Conservation (phyloP, 2,797 vertebrate genomes). For the Limnodromus scolopaceus region DNA sequence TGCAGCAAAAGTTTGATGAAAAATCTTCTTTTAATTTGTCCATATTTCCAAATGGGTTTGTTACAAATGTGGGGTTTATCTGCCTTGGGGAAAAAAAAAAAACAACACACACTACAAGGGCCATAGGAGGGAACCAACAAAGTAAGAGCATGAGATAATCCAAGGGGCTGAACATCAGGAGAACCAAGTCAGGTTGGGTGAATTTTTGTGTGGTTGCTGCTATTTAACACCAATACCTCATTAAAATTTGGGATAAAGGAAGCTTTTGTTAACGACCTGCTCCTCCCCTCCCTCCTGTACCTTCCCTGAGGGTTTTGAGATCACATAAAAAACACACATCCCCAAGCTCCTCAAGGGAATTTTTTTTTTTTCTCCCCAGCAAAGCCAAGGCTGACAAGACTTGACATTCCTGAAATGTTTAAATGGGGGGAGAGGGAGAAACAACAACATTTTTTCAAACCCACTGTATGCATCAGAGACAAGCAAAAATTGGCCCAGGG, state of each 20-base stretch:
- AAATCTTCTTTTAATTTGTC: background rate
- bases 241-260: conserved; percentile 42
- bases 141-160: background rate
- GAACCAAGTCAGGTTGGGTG: background rate
- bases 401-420: conserved; percentile 64
- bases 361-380: background rate
- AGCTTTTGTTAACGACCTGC: conserved; percentile 50
- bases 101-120: background rate
- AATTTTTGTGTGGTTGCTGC: background rate
- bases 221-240: background rate
- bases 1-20: background rate
- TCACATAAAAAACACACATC: conserved; percentile 42
- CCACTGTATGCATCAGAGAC: conserved; percentile 27
- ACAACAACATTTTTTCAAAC: conserved; percentile 52
- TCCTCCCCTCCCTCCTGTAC: background rate
- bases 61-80: background rate
- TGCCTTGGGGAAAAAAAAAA: background rate
- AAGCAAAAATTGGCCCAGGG: conserved; percentile 7
- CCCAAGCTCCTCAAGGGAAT: background rate
- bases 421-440: conserved; percentile 18
- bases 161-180: fast-evolving
- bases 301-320: conserved; percentile 21
- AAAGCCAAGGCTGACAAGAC: conserved; percentile 55
- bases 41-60: background rate
- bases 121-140: background rate